A percentile compares a stretch with the other conserved stretches of the same genome.
phyloP scores from a whole-genome alignment of 2,797 vertebrate species.

The Prionace glauca region DNA sequence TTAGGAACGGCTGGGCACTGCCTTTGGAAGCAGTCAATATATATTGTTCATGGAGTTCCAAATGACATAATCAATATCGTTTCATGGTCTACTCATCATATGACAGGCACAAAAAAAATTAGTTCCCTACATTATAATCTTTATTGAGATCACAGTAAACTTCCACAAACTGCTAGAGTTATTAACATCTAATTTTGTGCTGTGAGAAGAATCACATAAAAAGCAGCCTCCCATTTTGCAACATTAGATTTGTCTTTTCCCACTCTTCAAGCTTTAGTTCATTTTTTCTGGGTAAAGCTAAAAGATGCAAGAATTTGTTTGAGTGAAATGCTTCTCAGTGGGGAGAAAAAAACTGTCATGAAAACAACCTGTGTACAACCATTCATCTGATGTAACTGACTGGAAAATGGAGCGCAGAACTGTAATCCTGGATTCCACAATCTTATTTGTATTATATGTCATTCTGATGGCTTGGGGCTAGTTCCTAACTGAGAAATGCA shows the following conservation, averaged over 20 bases:
- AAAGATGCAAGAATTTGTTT: too few species aligned
- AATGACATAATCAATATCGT: not conserved
- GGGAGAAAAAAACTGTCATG: too few species aligned
- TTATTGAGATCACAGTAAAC: not conserved
- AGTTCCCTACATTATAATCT: not conserved
- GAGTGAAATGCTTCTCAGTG: too few species aligned
- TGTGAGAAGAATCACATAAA: not conserved
- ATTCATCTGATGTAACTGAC: too few species aligned
- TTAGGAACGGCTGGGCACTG: not conserved
- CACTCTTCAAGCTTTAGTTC: not conserved
- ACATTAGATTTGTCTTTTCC: not conserved
- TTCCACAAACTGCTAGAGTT: not conserved
- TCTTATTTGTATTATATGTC: too few species aligned
- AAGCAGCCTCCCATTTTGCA: not conserved
- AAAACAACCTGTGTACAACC: too few species aligned
- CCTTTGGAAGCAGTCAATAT: not conserved
- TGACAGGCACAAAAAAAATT: not conserved
- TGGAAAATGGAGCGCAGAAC: too few species aligned
- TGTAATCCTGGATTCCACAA: too few species aligned
- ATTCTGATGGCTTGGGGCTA: too few species aligned
- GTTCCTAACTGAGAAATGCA: too few species aligned
- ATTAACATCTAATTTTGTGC: not conserved
- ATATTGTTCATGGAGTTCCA: not conserved
- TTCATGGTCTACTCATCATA: not conserved
- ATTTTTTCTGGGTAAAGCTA: not conserved